Conservation (phyloP, 2,888 invertebrate species). For the Helicoverpa assulta region DNA sequence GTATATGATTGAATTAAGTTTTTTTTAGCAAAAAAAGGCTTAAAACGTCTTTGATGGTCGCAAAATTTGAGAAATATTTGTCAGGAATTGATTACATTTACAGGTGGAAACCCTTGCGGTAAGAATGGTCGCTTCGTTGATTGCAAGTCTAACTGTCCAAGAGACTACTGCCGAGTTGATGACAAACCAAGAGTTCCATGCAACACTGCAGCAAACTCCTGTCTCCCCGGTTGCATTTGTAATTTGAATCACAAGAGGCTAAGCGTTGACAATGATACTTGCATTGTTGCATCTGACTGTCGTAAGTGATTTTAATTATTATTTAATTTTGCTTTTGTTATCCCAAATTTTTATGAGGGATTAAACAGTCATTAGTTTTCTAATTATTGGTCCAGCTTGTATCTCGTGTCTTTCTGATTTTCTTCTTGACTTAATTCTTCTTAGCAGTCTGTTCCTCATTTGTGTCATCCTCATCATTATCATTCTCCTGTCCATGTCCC, state of each 20-base stretch:
- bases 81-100: conserved; percentile 6
- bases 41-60: too few species aligned
- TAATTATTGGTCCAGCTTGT: too few species aligned
- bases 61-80: not conserved
- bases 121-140: conserved; percentile 56
- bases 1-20: not conserved
- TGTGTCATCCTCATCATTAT: too few species aligned
- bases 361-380: too few species aligned
- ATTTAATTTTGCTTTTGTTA: too few species aligned
- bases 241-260: conserved; percentile 60
- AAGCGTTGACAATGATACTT: conserved; percentile 60
- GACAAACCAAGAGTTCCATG: conserved; percentile 60
- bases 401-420: too few species aligned
- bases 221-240: conserved; percentile 70
- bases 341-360: too few species aligned
- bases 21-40: too few species aligned
- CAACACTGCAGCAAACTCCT: conserved; percentile 47
- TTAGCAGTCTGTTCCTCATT: too few species aligned
- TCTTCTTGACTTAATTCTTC: too few species aligned
- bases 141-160: conserved; percentile 60
- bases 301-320: conserved; percentile 59
- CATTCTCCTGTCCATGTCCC: too few species aligned
- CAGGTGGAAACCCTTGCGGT: conserved; percentile 72
- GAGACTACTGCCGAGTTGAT: conserved; percentile 67
- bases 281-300: conserved; percentile 66